Conservation (phyloP, 2,113 vertebrate species). For the Cacatua alba region DNA sequence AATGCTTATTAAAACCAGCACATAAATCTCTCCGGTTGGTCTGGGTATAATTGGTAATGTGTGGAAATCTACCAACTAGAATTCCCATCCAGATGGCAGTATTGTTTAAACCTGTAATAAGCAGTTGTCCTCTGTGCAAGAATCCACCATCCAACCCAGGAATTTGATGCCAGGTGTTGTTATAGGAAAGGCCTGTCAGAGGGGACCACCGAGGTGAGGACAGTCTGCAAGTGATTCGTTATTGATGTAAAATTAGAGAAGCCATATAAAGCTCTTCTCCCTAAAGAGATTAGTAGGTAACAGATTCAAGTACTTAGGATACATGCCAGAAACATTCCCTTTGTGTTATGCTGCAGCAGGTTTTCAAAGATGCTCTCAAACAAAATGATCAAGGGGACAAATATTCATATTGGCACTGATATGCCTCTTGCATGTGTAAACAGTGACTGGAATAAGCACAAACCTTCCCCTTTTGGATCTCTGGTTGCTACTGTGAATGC, state of each 20-base stretch:
- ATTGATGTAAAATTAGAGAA: not conserved
- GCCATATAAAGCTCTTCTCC: not conserved
- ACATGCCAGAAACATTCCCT: not conserved
- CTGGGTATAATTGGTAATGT: not conserved
- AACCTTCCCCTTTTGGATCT: not conserved
- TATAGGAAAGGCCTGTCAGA: not conserved
- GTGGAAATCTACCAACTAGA: not conserved
- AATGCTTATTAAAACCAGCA: not conserved
- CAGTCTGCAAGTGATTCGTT: not conserved
- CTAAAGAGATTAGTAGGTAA: not conserved
- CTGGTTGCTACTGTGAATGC: not conserved
- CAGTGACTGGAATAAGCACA: accelerated
- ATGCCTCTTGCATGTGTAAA: not conserved
- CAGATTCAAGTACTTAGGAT: not conserved
- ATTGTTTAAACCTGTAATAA: not conserved
- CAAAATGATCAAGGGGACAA: not conserved
- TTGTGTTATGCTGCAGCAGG: not conserved
- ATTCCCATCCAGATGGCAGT: not conserved
- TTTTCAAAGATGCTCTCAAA: not conserved
- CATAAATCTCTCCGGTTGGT: not conserved
- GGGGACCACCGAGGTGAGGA: not conserved
- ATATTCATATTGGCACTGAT: not conserved
- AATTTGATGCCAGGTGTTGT: not conserved
- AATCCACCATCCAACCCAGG: not conserved
- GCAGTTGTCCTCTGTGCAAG: not conserved